Evolutionary conservation across 2,797 vertebrate genomes (phyloP), one percentile per base, ranked within the genome.

Genomic region (Aplochiton taeniatus): DNA sequence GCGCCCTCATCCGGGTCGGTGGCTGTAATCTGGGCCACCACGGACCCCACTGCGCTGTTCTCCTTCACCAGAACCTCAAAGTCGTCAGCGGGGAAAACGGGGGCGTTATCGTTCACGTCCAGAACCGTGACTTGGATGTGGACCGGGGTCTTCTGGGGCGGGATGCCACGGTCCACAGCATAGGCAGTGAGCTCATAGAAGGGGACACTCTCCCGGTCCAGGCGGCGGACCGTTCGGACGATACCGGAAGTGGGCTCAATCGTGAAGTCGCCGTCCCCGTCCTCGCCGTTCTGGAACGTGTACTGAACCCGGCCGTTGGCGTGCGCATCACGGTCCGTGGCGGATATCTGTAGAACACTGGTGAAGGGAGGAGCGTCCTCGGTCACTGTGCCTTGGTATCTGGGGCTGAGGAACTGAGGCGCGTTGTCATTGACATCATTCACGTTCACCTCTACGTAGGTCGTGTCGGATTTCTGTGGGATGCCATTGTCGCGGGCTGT

Each of bases 401-500:
- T 93, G 41, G 95, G 93, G 76, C 93, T 96, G 63, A 98, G 88
- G n/a, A 99, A 99, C 80, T 97, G 95, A 0, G 98, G 98, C 0
- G 97, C 93, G 0, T 99, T 99, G 79, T 99, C 98, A 11, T 99
- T 99, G 18, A 99, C 95, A 0, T 99, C 98, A 1, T 96, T 97
- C 48, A 99, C 96, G 79, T 98, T 97, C 58, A 99, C 94, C 88
- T 99, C 98, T 18, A 99, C 96, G 0, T 98, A 99, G 0, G 98
- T 98, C 1, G 98, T 99, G 83, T 99, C 98, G 0, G 96, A 94
- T 88, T 99, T 99, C 87, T 99, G 98, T 11, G 98, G 98, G 63
- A 99, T 99, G 63, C 98, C 98, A 0, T 99, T 99, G 87, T 99
- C 97, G 76, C 96, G 96, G 17, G 96, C 97, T 4, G 96, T 98